Conservation (phyloP, 2,888 invertebrate species). For the Phorcus lineatus region DNA sequence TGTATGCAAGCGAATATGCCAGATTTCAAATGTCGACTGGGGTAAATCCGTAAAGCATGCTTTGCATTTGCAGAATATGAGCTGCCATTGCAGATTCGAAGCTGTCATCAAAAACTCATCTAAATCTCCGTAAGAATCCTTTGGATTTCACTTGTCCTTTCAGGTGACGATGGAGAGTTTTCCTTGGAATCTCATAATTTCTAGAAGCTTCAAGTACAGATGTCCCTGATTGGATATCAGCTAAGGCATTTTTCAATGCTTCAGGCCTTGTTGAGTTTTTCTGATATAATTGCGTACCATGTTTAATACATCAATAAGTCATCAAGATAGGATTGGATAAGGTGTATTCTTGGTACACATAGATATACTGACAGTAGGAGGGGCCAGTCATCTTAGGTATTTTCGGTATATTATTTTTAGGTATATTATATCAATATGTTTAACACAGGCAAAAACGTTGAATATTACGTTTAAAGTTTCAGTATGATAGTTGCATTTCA, state of each 20-base stretch:
- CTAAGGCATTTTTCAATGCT: neutral
- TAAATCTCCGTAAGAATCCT: neutral
- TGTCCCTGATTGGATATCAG: neutral
- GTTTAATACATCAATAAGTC: neutral
- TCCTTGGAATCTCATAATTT: neutral
- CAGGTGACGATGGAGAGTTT: neutral
- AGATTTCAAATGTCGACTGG: neutral
- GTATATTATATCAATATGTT: no score
- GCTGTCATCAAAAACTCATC: neutral
- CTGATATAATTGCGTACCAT: neutral
- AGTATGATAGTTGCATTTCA: no score
- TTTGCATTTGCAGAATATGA: neutral
- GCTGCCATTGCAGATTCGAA: neutral
- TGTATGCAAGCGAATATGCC: neutral
- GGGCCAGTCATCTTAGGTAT: neutral
- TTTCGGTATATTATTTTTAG: no score
- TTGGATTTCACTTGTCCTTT: neutral
- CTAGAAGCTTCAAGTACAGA: neutral
- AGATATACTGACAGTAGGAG: neutral
- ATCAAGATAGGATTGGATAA: neutral
- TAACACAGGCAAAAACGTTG: no score
- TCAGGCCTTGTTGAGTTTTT: neutral
- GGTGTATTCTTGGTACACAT: neutral
- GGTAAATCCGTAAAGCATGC: neutral
- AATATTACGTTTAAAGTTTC: no score